Evolutionary conservation across 2,888 invertebrate species (phyloP), one percentile per base, ranked within the genome.

Genomic region (Leucoptera coffeella): DNA sequence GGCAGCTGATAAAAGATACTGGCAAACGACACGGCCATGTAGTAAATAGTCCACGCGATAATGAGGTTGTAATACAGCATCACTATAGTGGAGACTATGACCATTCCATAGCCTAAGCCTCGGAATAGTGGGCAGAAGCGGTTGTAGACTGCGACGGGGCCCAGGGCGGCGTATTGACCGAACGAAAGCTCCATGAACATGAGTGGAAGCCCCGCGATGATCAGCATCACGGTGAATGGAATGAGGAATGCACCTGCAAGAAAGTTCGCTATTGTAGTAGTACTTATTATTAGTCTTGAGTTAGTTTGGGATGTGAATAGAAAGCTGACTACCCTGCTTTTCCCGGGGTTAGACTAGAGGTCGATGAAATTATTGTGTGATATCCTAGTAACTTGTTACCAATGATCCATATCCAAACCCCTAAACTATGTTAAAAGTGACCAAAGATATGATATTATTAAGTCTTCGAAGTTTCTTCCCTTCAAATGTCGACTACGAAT

Each of bases 181-280:
- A 90, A 79, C 0, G 86, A 80, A n/a, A 87, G 60, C 50, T 89
- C 88, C 80, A 87, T 82, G 43, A 87, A 87, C 77, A 88, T 84
- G 5, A 88, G 72, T 14, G 88, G 88, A 28, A 88, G 60, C 5
- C 87, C 87, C 28, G 84, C 85, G 39, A 85, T 78, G 38, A 88
- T 71, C 35, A 90, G 73, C 82, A 88, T 84, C 32, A 86, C 72
- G 30, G 82, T 77, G 48, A 88, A 90, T 7, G 89, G 89, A 47
- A 90, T 84, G 12, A 90, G 74, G 53, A 90, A 89, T 17, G 86
- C 86, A 28, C 86, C 84, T 78, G 60, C 7, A 59, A 60, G 29
- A 22, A 30, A 28, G 17, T 17, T 7, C 28, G 20, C 20, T 8
- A 10, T 12, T 17, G 8, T n/a, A n/a, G n/a, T n/a, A n/a, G n/a